These are phyloP conservation scores for Palaemon carinicauda DNA, from an alignment of 1,140 invertebrate species.

Conservation along the genomic window DNA sequence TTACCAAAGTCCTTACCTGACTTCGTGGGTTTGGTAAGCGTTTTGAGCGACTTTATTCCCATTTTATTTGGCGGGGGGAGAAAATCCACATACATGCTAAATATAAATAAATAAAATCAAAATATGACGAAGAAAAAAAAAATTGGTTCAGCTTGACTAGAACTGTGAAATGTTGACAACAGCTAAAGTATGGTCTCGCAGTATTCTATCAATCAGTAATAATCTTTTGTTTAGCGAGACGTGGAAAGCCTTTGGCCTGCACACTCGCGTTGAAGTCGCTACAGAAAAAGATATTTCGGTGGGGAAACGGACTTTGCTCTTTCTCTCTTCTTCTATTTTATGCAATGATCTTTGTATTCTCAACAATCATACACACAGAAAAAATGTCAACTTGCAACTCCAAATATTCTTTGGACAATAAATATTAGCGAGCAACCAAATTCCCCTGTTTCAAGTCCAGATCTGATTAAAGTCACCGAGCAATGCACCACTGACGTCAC, in stretches of 20 bases:
- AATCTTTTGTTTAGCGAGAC: too few relatives aligned
- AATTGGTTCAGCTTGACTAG: conserved; percentile 48
- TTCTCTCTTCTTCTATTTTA: too few relatives aligned
- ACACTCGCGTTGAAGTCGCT: conserved; percentile 43
- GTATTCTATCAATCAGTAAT: too few relatives aligned
- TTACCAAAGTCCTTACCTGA: conserved; percentile 44
- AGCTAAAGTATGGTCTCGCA: too few relatives aligned
- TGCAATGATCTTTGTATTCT: too few relatives aligned
- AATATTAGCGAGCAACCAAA: background rate
- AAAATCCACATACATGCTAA: conserved; percentile 58
- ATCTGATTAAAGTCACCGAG: conserved; percentile 4
- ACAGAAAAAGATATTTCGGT: background rate
- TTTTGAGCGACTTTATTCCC: conserved; percentile 57
- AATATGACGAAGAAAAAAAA: background rate
- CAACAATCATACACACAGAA: background rate
- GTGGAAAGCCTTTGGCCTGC: background rate
- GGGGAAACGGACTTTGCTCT: too few relatives aligned
- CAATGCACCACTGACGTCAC: conserved; percentile 29
- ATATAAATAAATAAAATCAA: conserved; percentile 47
- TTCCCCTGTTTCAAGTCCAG: conserved; percentile 20
- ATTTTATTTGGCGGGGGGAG: conserved; percentile 57
- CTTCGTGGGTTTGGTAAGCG: conserved; percentile 53
- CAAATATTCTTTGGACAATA: background rate
- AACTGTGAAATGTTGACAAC: background rate
- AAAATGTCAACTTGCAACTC: background rate